These are phyloP conservation scores for Habroteleia sp. DNA, from an alignment of 2,888 invertebrate genomes.

Conservation along the genomic window DNA sequence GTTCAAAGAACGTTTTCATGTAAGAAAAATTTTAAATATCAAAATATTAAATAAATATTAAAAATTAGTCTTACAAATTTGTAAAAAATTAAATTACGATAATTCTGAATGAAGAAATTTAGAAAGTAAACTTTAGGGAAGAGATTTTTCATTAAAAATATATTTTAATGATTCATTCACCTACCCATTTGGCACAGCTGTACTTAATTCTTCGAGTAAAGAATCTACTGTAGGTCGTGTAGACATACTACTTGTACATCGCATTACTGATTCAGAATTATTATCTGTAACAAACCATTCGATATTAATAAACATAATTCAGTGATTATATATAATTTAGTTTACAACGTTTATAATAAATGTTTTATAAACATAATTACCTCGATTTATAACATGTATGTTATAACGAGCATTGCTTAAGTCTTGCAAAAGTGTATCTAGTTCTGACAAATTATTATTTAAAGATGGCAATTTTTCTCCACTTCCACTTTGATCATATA, in stretches of 20 bases:
- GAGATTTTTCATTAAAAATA: too few species aligned
- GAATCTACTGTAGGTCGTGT: conserved; percentile 92
- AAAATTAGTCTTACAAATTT: too few species aligned
- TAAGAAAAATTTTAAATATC: too few species aligned
- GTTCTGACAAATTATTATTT: conserved; percentile 91
- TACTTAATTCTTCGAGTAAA: conserved; percentile 92
- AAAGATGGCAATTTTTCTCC: conserved; percentile 82
- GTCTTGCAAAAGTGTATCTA: conserved; percentile 95
- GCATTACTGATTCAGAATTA: conserved; percentile 75
- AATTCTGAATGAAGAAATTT: too few species aligned
- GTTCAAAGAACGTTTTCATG: too few species aligned
- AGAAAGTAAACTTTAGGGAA: too few species aligned
- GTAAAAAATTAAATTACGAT: too few species aligned
- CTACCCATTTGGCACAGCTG: conserved; percentile 90
- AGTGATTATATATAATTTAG: too few species aligned
- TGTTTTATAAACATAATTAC: conserved; percentile 71
- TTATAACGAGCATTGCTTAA: conserved; percentile 90
- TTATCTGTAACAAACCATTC: conserved; percentile 72
- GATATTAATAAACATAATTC: conserved; percentile 50
- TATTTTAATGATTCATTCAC: conserved; percentile 49
- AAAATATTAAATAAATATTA: too few species aligned
- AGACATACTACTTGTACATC: conserved; percentile 78
- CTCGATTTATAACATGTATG: conserved; percentile 79
- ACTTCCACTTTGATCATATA: conserved; percentile 68
- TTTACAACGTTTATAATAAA: not conserved